phyloP scores from a whole-genome alignment of 2,888 invertebrate genomes.

The Julus scanicus region DNA sequence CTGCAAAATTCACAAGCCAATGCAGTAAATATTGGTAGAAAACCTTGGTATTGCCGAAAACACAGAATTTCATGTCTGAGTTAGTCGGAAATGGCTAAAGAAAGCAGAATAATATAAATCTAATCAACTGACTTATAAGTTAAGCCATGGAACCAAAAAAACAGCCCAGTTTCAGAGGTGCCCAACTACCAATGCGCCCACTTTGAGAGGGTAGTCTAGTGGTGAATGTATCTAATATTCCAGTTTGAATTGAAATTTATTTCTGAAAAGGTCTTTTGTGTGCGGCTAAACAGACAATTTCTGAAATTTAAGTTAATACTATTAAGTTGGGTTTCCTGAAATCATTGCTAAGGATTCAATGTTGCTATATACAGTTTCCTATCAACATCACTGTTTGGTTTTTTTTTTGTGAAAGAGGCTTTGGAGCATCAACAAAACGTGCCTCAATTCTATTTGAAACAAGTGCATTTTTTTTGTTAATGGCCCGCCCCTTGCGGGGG shows the following conservation, averaged over 20 bases:
- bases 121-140: too few relatives aligned
- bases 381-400: background rate
- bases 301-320: slow-evolving; percentile 22
- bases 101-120: too few relatives aligned
- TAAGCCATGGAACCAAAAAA: too few relatives aligned
- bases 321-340: slow-evolving; percentile 39
- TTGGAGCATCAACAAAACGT: slow-evolving; percentile 12
- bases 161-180: background rate
- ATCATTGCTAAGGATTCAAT: slow-evolving; percentile 15
- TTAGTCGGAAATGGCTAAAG: too few relatives aligned
- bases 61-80: too few relatives aligned
- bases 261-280: slow-evolving; percentile 36
- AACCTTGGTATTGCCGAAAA: too few relatives aligned
- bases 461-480: slow-evolving; percentile 31
- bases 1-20: too few relatives aligned
- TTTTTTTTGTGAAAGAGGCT: background rate
- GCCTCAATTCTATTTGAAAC: background rate
- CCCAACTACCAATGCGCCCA: slow-evolving; percentile 2
- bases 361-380: slow-evolving; percentile 8
- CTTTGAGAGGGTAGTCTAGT: background rate
- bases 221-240: background rate
- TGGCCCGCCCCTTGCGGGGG: background rate
- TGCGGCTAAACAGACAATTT: slow-evolving; percentile 1
- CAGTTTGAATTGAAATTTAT: slow-evolving; percentile 17
- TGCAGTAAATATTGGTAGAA: too few relatives aligned